Conservation (phyloP, 2,888 invertebrate genomes). For the Ditula angustiorana region DNA sequence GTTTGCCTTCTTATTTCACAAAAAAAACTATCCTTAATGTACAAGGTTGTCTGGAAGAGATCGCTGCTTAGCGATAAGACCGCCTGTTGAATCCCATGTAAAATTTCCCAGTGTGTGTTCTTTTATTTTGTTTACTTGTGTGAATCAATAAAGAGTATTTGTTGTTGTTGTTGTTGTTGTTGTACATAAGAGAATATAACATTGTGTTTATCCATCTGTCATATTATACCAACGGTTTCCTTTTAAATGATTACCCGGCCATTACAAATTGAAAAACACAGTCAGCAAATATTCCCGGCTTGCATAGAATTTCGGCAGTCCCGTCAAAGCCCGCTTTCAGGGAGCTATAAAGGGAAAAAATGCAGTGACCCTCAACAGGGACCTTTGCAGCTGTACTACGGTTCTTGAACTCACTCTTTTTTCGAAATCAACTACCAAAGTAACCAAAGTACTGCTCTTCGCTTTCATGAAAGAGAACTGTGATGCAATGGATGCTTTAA, state of each 20-base stretch:
- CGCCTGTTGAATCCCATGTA: no score
- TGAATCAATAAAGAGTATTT: neutral
- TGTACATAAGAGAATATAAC: neutral
- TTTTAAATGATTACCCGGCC: conserved; percentile 44
- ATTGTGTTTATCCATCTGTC: neutral
- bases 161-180: neutral
- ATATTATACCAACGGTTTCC: neutral
- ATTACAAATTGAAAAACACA: conserved; percentile 48
- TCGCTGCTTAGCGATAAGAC: no score
- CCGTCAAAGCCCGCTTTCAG: conserved; percentile 56
- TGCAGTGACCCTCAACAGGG: conserved; percentile 44
- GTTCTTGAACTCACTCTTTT: conserved; percentile 29
- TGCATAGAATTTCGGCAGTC: conserved; percentile 51
- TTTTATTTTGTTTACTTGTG: no score
- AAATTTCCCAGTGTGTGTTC: no score
- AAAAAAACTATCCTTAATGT: no score
- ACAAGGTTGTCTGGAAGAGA: no score
- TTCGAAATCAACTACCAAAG: conserved; percentile 2
- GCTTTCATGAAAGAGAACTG: conserved; percentile 23
- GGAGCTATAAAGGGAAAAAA: conserved; percentile 53
- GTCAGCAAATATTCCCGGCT: conserved; percentile 53
- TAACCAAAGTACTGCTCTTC: no score
- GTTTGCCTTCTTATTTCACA: no score
- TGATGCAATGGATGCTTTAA: conserved; percentile 20
- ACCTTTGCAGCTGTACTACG: conserved; percentile 12